phyloP scores from a whole-genome alignment of 2,888 invertebrate species.

The Pyrocoelia pectoralis region DNA sequence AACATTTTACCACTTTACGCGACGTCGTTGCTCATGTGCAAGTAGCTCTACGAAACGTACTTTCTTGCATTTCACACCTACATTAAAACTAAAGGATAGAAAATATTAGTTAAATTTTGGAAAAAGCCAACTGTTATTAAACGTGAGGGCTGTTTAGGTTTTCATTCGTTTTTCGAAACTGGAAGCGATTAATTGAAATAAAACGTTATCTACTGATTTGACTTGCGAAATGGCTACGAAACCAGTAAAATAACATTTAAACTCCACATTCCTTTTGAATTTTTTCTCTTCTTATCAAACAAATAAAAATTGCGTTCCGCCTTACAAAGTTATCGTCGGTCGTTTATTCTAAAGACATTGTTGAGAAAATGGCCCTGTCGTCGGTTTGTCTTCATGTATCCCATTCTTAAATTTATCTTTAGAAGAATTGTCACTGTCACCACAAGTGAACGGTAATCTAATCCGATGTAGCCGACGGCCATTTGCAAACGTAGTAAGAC shows the following conservation, averaged over 20 bases:
- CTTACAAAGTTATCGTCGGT: conserved; percentile 28
- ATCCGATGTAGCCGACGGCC: conserved; percentile 50
- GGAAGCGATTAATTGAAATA: too few species aligned
- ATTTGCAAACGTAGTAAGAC: conserved; percentile 45
- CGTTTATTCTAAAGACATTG: conserved; percentile 27
- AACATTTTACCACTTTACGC: too few species aligned
- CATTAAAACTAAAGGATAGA: too few species aligned
- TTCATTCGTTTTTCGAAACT: too few species aligned
- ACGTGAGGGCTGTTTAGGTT: too few species aligned
- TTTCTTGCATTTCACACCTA: too few species aligned
- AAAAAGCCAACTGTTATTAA: too few species aligned
- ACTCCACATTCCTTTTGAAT: neutral
- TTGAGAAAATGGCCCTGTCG: conserved; percentile 33
- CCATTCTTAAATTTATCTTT: conserved; percentile 30
- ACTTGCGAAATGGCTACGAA: neutral
- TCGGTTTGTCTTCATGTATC: conserved; percentile 41
- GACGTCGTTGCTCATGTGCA: too few species aligned
- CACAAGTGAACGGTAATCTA: conserved; percentile 47
- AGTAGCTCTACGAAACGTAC: too few species aligned
- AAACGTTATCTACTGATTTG: too few species aligned
- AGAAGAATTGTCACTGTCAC: conserved; percentile 31
- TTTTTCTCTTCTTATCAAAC: neutral
- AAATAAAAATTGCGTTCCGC: conserved; percentile 16
- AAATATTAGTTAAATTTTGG: too few species aligned
- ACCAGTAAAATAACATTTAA: neutral